Conservation (phyloP, 2,888 invertebrate species). For the Polydrusus pterygomalis region DNA sequence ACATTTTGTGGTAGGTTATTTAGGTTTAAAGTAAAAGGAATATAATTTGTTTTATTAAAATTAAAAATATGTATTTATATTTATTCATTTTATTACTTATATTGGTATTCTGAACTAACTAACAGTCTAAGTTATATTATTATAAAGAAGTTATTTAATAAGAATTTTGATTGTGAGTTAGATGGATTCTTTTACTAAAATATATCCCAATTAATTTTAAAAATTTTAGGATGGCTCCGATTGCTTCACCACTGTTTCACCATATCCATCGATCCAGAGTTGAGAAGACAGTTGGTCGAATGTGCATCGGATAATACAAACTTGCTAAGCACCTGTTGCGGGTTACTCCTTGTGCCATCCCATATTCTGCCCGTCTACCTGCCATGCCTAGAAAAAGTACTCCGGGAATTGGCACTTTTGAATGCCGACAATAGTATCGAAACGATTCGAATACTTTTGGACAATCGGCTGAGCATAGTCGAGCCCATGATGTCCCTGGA, state of each 20-base stretch:
- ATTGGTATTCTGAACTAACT: too few species aligned
- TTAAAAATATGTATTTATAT: too few species aligned
- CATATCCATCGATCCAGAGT: conserved; percentile 70
- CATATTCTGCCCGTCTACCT: conserved; percentile 77
- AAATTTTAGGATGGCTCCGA: conserved; percentile 84
- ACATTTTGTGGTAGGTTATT: too few species aligned
- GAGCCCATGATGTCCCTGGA: conserved; percentile 67
- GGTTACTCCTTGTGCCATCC: conserved; percentile 82
- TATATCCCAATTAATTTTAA: conserved; percentile 62
- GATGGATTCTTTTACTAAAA: too few species aligned
- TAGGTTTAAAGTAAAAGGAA: too few species aligned
- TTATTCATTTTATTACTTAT: too few species aligned
- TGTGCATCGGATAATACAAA: conserved; percentile 81
- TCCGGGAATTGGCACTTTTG: conserved; percentile 81
- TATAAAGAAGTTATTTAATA: too few species aligned
- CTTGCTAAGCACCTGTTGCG: conserved; percentile 82
- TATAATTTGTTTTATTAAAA: too few species aligned
- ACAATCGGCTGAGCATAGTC: conserved; percentile 73
- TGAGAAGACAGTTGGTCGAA: conserved; percentile 73
- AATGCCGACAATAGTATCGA: conserved; percentile 77
- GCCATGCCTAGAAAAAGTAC: conserved; percentile 79
- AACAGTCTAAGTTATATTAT: too few species aligned
- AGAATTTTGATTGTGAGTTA: too few species aligned
- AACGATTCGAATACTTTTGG: conserved; percentile 76
- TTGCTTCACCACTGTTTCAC: conserved; percentile 87